Evolutionary conservation across 2,888 invertebrate genomes (phyloP), one percentile per base, ranked within the genome.

Genomic region (Drosophila quasianomalipes): DNA sequence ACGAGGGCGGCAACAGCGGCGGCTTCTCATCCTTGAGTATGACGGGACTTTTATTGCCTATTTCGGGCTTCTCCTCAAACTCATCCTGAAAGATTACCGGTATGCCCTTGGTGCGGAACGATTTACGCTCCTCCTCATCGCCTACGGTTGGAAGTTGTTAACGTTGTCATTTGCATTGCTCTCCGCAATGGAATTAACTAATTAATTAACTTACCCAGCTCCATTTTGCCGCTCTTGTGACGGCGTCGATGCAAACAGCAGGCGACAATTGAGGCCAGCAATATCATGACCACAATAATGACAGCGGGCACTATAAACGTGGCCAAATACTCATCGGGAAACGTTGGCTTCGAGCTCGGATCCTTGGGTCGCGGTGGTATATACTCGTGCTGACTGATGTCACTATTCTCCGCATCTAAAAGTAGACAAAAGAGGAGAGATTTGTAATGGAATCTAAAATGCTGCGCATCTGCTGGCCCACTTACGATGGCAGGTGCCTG

Each of bases 41-140:
- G 64, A 99, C 97, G 7, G 99, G 99, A 78, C 97, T 96, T 94
- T 98, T 97, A 92, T 97, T 97, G 33, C 96, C 97, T 28, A 97
- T 96, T 93, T 97, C 97, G 0, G 97, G 97, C 87, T 98, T 97
- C 91, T 98, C 98, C 85, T 99, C 98, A 52, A 99, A 94, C 93
- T 99, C 99, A 93, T 99, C 99, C 93, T 97, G 97, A 94, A 99
- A 99, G 91, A 99, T 99, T 47, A 99, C 98, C 0, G 99, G 99
- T 89, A 98, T 98, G 60, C 95, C 95, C 93, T 97, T 97, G 85
- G 96, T 97, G 58, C 97, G 95, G 94, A 97, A 97, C 78, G 96
- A 96, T 92, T 96, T 96, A 26, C 97, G 95, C 83, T 97, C 97
- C 90, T 97, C 97, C 90, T 97, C 97, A 91, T 96, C 96, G 37